A percentile compares a stretch with the other conserved stretches of the same genome.
phyloP scores from a whole-genome alignment of 2,797 vertebrate genomes.

The Mormyrus proboscirostris region DNA sequence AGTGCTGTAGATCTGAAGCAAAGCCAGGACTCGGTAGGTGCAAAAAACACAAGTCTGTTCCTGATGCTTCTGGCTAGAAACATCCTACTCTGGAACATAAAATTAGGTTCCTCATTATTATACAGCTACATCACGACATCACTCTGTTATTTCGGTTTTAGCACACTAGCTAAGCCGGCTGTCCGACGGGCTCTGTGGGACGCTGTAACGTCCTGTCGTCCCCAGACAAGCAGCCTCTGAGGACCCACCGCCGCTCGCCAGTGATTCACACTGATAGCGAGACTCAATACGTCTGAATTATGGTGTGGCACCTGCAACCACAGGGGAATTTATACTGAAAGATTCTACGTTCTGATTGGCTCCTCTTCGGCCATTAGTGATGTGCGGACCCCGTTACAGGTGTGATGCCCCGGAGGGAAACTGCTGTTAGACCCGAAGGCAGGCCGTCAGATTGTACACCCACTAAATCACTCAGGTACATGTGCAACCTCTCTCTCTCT shows the following conservation, averaged over 20 bases:
- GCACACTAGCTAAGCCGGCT: not conserved
- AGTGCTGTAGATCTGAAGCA: not conserved
- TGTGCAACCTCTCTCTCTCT: not conserved
- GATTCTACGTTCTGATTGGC: not conserved
- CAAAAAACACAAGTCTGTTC: not conserved
- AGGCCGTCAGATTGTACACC: not conserved
- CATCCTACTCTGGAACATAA: not conserved
- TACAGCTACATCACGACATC: not conserved
- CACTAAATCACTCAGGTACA: not conserved
- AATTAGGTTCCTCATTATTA: not conserved
- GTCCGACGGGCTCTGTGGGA: not conserved
- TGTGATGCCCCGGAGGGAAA: not conserved
- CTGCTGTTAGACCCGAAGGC: not conserved
- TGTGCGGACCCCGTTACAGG: not conserved
- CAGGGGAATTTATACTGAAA: not conserved
- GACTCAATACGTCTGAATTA: slow-evolving; percentile 20
- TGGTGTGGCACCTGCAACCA: not conserved
- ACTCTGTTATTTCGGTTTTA: not conserved
- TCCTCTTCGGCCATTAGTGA: not conserved
- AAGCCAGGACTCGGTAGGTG: not conserved
- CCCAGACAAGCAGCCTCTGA: slow-evolving; percentile 10
- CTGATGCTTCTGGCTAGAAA: not conserved
- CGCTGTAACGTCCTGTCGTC: not conserved
- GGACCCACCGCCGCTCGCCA: not conserved
- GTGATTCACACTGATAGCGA: not conserved